Conservation (phyloP, 2,888 invertebrate genomes). For the Nephrotoma guestfalica region DNA sequence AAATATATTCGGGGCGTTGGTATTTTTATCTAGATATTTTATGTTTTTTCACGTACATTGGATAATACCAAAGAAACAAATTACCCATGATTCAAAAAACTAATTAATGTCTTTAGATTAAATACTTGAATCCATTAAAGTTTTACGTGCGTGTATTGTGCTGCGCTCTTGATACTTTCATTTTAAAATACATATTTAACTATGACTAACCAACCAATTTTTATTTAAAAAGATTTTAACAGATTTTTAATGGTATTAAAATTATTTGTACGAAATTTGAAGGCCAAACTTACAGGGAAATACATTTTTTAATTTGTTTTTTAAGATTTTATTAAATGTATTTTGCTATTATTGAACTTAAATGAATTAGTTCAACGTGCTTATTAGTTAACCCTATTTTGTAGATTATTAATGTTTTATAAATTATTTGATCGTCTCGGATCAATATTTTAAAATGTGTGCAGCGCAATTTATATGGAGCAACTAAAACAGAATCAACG, state of each 20-base stretch:
- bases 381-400: not conserved
- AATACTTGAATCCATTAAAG: not conserved
- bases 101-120: not conserved
- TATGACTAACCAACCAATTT: not conserved
- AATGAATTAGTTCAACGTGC: not conserved
- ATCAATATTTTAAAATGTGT: no score
- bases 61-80: not conserved
- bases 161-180: not conserved
- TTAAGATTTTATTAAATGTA: not conserved
- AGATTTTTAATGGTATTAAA: not conserved
- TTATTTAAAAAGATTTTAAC: not conserved
- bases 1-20: not conserved
- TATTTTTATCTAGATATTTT: not conserved
- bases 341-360: not conserved
- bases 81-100: not conserved
- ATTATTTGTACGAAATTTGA: not conserved
- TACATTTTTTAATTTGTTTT: not conserved
- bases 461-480: no score
- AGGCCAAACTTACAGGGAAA: not conserved
- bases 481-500: not conserved
- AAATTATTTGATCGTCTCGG: not conserved
- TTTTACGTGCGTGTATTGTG: not conserved
- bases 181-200: not conserved
- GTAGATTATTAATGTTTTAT: not conserved
- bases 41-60: not conserved